A percentile compares a stretch with the other conserved stretches of the same genome.
phyloP scores from a whole-genome alignment of 2,113 vertebrate species.

The Mobula hypostoma region DNA sequence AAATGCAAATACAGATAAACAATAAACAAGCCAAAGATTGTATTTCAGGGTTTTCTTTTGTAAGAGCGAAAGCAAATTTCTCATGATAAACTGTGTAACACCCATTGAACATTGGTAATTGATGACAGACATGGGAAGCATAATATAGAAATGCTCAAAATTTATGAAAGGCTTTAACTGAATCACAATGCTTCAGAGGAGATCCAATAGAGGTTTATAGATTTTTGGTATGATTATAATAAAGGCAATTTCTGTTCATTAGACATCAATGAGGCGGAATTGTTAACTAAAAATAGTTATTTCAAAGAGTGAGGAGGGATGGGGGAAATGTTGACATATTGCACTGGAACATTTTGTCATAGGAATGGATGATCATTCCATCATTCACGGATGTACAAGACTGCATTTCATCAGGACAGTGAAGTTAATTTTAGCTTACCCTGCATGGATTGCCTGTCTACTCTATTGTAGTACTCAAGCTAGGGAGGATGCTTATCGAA shows the following conservation, averaged over 20 bases:
- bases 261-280: not conserved
- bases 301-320: not conserved
- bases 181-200: not conserved
- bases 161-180: not conserved
- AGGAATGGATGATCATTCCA: not conserved
- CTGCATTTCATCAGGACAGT: not conserved
- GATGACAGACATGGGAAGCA: too few relatives aligned
- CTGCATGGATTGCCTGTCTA: not conserved
- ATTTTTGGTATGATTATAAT: not conserved
- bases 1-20: too few relatives aligned
- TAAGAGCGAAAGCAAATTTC: too few relatives aligned
- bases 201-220: not conserved
- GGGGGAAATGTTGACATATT: not conserved
- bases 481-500: not conserved
- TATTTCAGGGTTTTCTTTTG: too few relatives aligned
- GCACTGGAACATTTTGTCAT: not conserved
- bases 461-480: not conserved
- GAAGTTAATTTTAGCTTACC: not conserved
- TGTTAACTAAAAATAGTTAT: not conserved
- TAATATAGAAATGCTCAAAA: not conserved
- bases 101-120: too few relatives aligned
- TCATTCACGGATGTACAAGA: not conserved
- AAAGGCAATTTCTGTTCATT: not conserved
- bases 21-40: too few relatives aligned
- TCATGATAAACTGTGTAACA: too few relatives aligned